Conservation (phyloP, 1,140 invertebrate genomes). For the Homarus americanus region DNA sequence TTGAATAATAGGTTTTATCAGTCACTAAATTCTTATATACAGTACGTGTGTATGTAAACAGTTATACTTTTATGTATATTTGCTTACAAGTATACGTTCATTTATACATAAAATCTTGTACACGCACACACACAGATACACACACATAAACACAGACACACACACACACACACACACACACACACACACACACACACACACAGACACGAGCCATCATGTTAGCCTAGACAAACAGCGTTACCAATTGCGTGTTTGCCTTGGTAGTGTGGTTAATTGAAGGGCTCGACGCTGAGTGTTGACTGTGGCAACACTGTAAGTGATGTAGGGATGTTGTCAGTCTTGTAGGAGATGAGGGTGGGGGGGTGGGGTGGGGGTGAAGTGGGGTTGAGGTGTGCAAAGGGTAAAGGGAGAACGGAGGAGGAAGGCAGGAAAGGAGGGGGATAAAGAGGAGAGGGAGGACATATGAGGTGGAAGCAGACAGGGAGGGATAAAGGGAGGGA, state of each 20-base stretch:
- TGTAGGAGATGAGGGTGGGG: not conserved
- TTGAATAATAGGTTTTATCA: no score
- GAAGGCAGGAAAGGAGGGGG: not conserved
- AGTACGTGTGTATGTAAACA: no score
- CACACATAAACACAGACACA: no score
- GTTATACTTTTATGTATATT: no score
- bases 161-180: no score
- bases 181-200: no score
- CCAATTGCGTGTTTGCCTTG: constrained; percentile 13
- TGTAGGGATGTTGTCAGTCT: not conserved
- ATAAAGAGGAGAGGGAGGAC: not conserved
- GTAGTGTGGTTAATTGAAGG: constrained; percentile 17
- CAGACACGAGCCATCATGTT: not conserved
- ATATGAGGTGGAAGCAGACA: no score
- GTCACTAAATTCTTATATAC: no score
- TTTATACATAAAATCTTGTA: no score
- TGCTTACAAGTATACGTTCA: no score
- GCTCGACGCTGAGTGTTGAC: not conserved
- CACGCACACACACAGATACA: no score
- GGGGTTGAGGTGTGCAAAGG: not conserved
- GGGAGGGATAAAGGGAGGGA: no score
- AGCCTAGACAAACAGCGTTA: not conserved
- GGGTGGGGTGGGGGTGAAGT: not conserved
- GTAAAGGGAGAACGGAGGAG: not conserved
- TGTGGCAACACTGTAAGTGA: constrained; percentile 17